phyloP scores from a whole-genome alignment of 37 sponge, comb jelly and placozoan species.

The Agelas oroides region DNA sequence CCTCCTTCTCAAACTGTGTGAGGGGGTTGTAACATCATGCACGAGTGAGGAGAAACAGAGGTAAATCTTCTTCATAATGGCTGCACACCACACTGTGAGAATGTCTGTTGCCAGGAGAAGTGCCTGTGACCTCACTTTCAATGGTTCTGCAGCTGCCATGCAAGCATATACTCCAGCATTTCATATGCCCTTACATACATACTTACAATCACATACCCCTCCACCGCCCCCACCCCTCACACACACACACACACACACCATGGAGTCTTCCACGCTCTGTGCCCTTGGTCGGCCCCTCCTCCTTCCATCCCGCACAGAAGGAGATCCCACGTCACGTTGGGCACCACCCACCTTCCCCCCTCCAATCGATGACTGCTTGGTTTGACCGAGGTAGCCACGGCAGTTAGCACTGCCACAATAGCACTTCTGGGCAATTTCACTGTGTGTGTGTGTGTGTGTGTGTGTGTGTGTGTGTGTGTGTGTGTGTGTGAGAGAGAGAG shows the following conservation, averaged over 20 bases:
- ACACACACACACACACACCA: not conserved
- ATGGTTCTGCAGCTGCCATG: too few relatives aligned
- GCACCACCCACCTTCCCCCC: not conserved
- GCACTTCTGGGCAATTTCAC: slow-evolving; percentile 93
- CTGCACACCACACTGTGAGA: too few relatives aligned
- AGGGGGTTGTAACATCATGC: not conserved
- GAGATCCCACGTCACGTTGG: slow-evolving; percentile 1
- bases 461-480: too few relatives aligned
- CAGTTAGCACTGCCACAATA: slow-evolving; percentile 95
- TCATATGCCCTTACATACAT: too few relatives aligned
- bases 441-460: slow-evolving; percentile 33
- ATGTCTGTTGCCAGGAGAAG: too few relatives aligned
- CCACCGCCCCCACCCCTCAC: too few relatives aligned
- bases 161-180: too few relatives aligned
- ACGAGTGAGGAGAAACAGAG: too few relatives aligned
- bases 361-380: slow-evolving; percentile 41
- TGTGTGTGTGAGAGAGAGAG: not conserved
- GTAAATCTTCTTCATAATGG: too few relatives aligned
- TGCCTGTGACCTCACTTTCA: too few relatives aligned
- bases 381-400: slow-evolving; percentile 88
- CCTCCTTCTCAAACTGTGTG: slow-evolving; percentile 78
- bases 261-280: slow-evolving; percentile 9
- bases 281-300: slow-evolving; percentile 24
- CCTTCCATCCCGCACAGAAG: slow-evolving; percentile 5
- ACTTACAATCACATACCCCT: too few relatives aligned